A percentile compares a stretch with the other conserved stretches of the same genome.
These are phyloP conservation scores for Rhadinocentrus ornatus DNA, from an alignment of 2,797 vertebrate species.

Conservation along the genomic window DNA sequence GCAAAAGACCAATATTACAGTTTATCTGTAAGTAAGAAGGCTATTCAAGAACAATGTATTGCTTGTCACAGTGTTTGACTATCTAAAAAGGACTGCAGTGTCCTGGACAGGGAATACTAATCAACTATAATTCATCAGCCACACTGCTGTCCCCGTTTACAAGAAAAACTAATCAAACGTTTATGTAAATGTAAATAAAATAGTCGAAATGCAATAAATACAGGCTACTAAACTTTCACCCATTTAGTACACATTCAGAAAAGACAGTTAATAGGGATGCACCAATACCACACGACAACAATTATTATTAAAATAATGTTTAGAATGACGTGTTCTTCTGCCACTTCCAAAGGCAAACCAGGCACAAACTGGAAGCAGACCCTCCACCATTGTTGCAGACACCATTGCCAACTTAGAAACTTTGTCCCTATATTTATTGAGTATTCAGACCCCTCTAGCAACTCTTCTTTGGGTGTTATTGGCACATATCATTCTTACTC, in stretches of 20 bases:
- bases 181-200: constrained; percentile 11
- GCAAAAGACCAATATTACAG: constrained; percentile 16
- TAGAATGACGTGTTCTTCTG: no score
- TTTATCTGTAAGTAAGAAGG: constrained; percentile 20
- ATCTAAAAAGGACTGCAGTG: constrained; percentile 1
- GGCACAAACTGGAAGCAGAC: no score
- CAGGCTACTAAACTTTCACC: constrained; percentile 26
- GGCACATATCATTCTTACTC: no score
- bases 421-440: no score
- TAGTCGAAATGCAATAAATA: constrained; percentile 15
- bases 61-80: constrained; percentile 17
- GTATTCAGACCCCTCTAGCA: no score
- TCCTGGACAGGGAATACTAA: neutral
- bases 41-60: constrained; percentile 6
- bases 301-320: no score
- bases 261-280: neutral
- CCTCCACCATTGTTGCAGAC: no score
- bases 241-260: constrained; percentile 11
- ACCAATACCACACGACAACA: no score
- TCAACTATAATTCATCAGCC: neutral
- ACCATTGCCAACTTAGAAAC: no score
- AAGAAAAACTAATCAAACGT: constrained; percentile 7
- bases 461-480: no score
- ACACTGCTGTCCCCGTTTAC: constrained; percentile 4
- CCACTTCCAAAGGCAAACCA: no score